Evolutionary conservation across 35 echinoderm and acorn worm species (phyloP).

Genomic region (Stichopus chloronotus): DNA sequence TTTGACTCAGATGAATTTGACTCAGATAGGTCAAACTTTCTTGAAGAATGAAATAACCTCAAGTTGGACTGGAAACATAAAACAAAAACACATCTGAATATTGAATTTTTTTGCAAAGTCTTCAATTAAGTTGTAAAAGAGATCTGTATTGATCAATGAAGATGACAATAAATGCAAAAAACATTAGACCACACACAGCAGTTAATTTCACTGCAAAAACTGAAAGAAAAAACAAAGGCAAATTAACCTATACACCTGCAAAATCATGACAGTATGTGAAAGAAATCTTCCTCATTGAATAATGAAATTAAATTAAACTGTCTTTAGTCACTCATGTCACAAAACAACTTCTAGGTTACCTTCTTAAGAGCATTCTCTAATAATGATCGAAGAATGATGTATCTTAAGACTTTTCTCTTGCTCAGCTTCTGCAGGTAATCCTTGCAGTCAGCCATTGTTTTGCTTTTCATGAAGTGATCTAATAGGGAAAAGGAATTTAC

Average conservation of each 20-base stretch:
- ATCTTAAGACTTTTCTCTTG: constrained; percentile 7
- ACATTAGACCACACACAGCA: too few relatives aligned
- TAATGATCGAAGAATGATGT: constrained; percentile 53
- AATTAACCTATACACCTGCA: too few relatives aligned
- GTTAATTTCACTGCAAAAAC: too few relatives aligned
- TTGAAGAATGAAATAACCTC: constrained; percentile 10
- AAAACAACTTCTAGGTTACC: not conserved
- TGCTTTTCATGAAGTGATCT: constrained; percentile 39
- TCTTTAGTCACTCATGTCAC: too few relatives aligned
- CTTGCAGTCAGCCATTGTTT: constrained; percentile 46
- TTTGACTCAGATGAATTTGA: not conserved
- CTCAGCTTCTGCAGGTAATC: constrained; percentile 60
- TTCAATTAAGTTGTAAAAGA: too few relatives aligned
- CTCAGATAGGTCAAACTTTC: not conserved
- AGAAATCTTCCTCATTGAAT: too few relatives aligned
- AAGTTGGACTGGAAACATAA: not conserved
- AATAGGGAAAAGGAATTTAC: not conserved
- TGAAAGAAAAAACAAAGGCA: too few relatives aligned
- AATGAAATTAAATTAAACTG: too few relatives aligned
- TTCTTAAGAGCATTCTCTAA: constrained; percentile 55
- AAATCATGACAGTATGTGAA: too few relatives aligned
- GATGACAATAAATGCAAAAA: too few relatives aligned
- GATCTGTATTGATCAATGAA: too few relatives aligned
- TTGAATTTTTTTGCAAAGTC: too few relatives aligned
- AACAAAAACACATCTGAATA: not conserved